Conservation (phyloP, 2,888 invertebrate species). For the Drosophila meridionalis region DNA sequence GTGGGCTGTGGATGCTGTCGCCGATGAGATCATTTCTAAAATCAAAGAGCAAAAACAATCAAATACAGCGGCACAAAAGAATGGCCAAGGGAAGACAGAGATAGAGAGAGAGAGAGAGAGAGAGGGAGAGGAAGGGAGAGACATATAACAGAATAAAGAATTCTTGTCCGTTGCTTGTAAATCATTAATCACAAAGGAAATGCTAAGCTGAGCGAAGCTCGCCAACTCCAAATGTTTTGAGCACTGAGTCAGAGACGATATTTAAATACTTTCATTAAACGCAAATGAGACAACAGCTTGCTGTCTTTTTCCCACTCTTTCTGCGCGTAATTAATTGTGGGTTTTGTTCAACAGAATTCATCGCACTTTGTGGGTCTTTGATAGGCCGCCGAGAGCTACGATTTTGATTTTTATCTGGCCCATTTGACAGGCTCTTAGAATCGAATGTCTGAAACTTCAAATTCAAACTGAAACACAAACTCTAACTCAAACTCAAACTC, state of each 20-base stretch:
- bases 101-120: neutral
- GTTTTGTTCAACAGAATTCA: constrained; percentile 24
- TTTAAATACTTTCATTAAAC: constrained; percentile 54
- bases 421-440: constrained; percentile 21
- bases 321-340: constrained; percentile 44
- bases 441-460: constrained; percentile 5
- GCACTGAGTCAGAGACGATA: constrained; percentile 41
- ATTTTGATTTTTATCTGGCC: neutral
- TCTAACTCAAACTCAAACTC: constrained; percentile 12
- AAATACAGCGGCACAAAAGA: constrained; percentile 48
- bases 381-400: constrained; percentile 15
- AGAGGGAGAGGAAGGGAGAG: neutral
- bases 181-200: constrained; percentile 72
- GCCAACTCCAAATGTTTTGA: constrained; percentile 1
- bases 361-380: constrained; percentile 18
- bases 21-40: constrained; percentile 77
- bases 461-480: constrained; percentile 12
- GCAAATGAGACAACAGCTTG: constrained; percentile 38
- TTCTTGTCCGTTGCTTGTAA: constrained; percentile 54
- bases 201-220: constrained; percentile 2
- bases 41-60: constrained; percentile 32
- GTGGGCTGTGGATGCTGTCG: constrained; percentile 61
- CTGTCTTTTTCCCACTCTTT: constrained; percentile 9
- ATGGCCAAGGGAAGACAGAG: constrained; percentile 31
- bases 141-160: constrained; percentile 13